A percentile compares a stretch with the other conserved stretches of the same genome.
phyloP scores from a whole-genome alignment of 2,888 invertebrate species.

The Pammene fasciana region DNA sequence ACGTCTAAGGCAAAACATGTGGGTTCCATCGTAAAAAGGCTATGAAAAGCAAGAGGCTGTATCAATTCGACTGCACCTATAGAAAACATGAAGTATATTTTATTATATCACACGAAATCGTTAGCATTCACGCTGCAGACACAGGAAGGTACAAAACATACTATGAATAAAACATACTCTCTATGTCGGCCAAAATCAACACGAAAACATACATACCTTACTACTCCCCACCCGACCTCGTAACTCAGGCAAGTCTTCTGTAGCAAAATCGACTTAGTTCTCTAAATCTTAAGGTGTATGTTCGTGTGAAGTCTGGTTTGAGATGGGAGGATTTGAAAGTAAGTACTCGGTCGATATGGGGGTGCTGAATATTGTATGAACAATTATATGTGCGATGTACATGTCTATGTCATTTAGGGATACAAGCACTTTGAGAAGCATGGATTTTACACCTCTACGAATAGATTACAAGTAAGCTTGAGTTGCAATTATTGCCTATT shows the following conservation, averaged over 20 bases:
- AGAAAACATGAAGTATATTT: conserved; percentile 20
- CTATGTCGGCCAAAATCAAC: conserved; percentile 35
- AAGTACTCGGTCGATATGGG: not conserved
- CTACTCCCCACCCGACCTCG: not conserved
- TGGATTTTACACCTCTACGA: conserved; percentile 6
- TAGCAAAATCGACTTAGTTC: not conserved
- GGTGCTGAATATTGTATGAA: conserved; percentile 37
- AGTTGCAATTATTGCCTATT: too few species aligned
- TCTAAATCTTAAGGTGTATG: not conserved
- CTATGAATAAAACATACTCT: conserved; percentile 38
- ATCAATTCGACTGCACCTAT: conserved; percentile 20
- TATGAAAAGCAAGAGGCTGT: not conserved
- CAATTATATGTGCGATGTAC: conserved; percentile 30
- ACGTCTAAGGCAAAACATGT: too few species aligned
- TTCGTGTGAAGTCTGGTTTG: not conserved
- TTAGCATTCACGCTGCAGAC: conserved; percentile 17
- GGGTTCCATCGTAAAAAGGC: too few species aligned
- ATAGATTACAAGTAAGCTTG: not conserved
- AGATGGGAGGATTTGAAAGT: not conserved
- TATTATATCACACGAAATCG: conserved; percentile 24
- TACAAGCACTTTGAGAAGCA: conserved; percentile 9
- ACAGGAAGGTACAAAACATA: conserved; percentile 31
- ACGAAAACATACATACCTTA: conserved; percentile 14
- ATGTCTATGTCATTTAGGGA: conserved; percentile 16
- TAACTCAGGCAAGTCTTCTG: not conserved